These are phyloP conservation scores for Amphipoea oculea DNA, from an alignment of 2,888 invertebrate species.

Conservation along the genomic window DNA sequence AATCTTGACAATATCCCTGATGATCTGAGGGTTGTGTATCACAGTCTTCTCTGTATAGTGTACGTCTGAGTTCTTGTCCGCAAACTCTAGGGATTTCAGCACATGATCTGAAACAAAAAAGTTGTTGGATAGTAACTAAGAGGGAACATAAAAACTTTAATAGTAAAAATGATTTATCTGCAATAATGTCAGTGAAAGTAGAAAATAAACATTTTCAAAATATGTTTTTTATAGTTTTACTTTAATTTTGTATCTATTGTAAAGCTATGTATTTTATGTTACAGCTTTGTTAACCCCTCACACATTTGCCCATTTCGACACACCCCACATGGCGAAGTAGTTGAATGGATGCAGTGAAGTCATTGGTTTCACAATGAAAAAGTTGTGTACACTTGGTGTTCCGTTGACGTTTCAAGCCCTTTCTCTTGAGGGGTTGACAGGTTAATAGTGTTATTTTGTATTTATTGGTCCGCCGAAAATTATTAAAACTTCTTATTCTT, in stretches of 20 bases:
- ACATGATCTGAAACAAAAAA: conserved; percentile 91
- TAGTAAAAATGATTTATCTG: neutral
- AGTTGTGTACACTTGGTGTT: too few relatives aligned
- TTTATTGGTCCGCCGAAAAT: neutral
- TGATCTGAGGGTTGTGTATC: conserved; percentile 92
- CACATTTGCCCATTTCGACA: too few relatives aligned
- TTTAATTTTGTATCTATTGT: neutral
- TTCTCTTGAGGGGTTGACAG: too few relatives aligned
- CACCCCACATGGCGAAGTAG: too few relatives aligned
- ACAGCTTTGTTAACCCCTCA: neutral
- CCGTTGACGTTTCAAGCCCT: too few relatives aligned
- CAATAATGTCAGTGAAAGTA: neutral
- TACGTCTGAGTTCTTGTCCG: conserved; percentile 90
- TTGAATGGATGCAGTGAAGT: too few relatives aligned
- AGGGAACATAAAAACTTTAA: neutral
- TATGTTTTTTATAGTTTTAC: neutral
- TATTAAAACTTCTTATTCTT: too few relatives aligned
- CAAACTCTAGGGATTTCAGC: conserved; percentile 92
- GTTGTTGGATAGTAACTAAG: neutral
- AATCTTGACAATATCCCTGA: conserved; percentile 92
- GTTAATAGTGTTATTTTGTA: neutral
- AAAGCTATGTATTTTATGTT: neutral
- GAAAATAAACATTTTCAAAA: neutral
- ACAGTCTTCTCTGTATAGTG: conserved; percentile 88
- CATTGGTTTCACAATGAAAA: too few relatives aligned